A percentile compares a stretch with the other conserved stretches of the same genome.
Conservation (phyloP, 1,140 invertebrate genomes). For the Metopolophium dirhodum region DNA sequence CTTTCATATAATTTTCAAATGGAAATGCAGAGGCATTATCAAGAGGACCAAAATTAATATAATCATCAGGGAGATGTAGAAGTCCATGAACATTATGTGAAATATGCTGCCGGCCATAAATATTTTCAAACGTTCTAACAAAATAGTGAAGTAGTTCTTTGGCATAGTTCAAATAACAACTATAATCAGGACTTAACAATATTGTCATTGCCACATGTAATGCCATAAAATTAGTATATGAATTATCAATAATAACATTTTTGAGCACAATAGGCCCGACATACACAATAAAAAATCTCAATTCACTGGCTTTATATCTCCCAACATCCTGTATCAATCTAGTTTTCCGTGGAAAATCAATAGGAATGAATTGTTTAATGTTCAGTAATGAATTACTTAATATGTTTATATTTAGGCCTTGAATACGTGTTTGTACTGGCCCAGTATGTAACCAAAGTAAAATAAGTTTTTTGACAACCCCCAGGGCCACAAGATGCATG, state of each 20-base stretch:
- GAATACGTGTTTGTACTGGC: neutral
- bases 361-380: neutral
- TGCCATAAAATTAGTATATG: neutral
- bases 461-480: neutral
- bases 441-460: conserved; percentile 5
- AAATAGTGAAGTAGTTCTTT: too few relatives aligned
- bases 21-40: too few relatives aligned
- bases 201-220: neutral
- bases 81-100: too few relatives aligned
- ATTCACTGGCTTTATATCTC: neutral
- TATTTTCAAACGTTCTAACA: too few relatives aligned
- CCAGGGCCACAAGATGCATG: neutral
- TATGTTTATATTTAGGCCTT: neutral
- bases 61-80: too few relatives aligned
- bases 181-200: neutral
- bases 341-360: conserved; percentile 9
- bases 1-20: too few relatives aligned
- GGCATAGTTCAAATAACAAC: too few relatives aligned
- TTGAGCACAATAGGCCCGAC: neutral
- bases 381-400: neutral
- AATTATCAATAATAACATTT: neutral
- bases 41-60: too few relatives aligned
- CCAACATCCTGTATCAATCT: neutral
- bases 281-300: conserved; percentile 1
- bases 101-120: too few relatives aligned